phyloP scores from a whole-genome alignment of 1,140 invertebrate genomes.

The Hycleus cichorii region DNA sequence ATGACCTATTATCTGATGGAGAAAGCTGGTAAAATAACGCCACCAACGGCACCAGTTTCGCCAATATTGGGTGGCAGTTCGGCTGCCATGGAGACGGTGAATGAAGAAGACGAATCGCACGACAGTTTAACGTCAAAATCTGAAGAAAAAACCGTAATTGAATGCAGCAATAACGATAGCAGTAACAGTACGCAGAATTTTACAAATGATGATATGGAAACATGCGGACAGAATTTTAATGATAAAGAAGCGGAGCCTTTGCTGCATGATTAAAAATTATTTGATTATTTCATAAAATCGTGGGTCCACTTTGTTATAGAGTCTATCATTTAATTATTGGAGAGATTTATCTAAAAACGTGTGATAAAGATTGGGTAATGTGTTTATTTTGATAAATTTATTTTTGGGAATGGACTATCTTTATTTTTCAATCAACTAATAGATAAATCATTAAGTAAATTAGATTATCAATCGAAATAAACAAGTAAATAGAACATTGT shows the following conservation, averaged over 20 bases:
- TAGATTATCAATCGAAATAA: no score
- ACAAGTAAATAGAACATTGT: no score
- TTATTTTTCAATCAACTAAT: no score
- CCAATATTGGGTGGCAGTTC: conserved; percentile 24
- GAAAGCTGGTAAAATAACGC: conserved; percentile 55
- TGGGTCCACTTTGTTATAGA: no score
- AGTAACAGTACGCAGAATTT: conserved; percentile 14
- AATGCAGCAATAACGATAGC: conserved; percentile 33
- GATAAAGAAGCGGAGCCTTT: conserved; percentile 19
- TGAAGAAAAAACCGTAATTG: conserved; percentile 40
- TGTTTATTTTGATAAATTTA: no score
- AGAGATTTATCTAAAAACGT: no score
- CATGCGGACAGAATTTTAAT: conserved; percentile 7
- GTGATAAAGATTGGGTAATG: no score
- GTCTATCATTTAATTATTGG: no score
- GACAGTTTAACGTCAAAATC: conserved; percentile 36
- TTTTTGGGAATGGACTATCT: no score
- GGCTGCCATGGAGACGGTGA: conserved; percentile 32
- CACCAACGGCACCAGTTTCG: conserved; percentile 34
- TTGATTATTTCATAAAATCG: no score
- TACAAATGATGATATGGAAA: conserved; percentile 18
- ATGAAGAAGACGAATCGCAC: conserved; percentile 37
- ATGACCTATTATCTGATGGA: conserved; percentile 89
- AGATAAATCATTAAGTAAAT: no score
- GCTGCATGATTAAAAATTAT: conserved; percentile 14